A percentile compares a stretch with the other conserved stretches of the same genome.
These are phyloP conservation scores for Cotesia typhae DNA, from an alignment of 1,140 invertebrate genomes.

Conservation along the genomic window DNA sequence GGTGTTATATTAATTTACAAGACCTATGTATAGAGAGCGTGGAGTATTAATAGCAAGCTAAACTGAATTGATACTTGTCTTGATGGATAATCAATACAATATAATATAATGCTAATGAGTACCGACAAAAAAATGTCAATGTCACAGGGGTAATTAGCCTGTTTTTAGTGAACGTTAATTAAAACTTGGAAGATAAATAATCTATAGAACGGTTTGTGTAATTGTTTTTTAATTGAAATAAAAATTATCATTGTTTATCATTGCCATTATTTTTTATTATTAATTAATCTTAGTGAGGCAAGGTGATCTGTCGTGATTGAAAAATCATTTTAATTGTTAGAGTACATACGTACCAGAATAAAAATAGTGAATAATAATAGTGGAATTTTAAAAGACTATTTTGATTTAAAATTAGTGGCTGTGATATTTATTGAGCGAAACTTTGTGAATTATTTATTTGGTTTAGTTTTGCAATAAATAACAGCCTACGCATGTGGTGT, in stretches of 20 bases:
- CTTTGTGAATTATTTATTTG: conserved; percentile 3
- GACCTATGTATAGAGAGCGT: too few species aligned
- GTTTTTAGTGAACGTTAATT: not conserved
- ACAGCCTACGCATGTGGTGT: conserved; percentile 57
- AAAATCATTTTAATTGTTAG: not conserved
- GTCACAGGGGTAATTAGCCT: too few species aligned
- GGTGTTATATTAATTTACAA: too few species aligned
- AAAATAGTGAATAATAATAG: not conserved
- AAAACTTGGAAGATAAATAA: not conserved
- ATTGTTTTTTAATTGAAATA: too few species aligned
- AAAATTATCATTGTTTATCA: too few species aligned
- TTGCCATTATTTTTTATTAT: too few species aligned
- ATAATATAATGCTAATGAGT: too few species aligned
- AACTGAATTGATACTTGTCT: too few species aligned
- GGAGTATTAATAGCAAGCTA: too few species aligned
- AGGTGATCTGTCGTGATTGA: conserved; percentile 1
- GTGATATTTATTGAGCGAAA: not conserved
- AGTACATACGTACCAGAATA: not conserved
- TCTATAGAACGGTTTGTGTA: too few species aligned
- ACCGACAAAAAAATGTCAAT: too few species aligned
- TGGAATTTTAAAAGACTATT: not conserved
- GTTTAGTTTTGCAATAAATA: conserved; percentile 16
- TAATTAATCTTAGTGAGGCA: not conserved
- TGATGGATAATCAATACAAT: too few species aligned
- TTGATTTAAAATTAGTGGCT: not conserved